phyloP scores from a whole-genome alignment of 2,797 vertebrate species.

The Synaphobranchus kaupii region DNA sequence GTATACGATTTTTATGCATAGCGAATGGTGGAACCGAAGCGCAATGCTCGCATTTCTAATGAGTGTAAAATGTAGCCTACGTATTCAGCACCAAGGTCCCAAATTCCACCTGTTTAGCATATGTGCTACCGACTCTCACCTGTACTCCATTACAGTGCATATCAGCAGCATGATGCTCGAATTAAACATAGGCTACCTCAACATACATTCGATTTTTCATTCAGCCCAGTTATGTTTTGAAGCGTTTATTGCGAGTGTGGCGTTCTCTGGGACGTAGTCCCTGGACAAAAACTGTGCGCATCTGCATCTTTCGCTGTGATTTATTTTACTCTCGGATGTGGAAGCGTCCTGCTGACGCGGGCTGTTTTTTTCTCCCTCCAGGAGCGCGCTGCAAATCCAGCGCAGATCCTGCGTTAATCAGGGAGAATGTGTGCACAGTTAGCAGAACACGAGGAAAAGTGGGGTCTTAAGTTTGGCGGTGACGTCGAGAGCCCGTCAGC shows the following conservation, averaged over 20 bases:
- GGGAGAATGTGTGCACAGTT: conserved; percentile 2
- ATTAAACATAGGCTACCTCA: not conserved
- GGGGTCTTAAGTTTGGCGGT: not conserved
- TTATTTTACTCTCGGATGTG: not conserved
- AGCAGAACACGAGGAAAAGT: not conserved
- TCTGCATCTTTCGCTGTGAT: conserved; percentile 10
- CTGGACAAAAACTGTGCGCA: not conserved
- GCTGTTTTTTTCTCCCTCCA: not conserved
- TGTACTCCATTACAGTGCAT: not conserved
- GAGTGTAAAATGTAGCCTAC: not conserved
- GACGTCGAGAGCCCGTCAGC: not conserved
- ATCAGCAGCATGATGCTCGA: not conserved
- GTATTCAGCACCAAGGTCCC: not conserved
- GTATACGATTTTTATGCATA: not conserved
- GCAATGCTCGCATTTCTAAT: not conserved
- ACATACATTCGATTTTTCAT: not conserved
- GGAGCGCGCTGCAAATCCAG: not conserved
- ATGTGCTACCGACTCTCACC: not conserved
- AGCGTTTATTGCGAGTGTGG: not conserved
- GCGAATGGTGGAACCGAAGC: not conserved
- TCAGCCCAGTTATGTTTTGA: not conserved
- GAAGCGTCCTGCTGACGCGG: not conserved
- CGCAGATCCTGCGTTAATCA: not conserved
- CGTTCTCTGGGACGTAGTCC: not conserved
- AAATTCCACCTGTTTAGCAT: not conserved